Base-by-base conservation (phyloP, 1,140 invertebrate genomes). In the Prorops nasuta region DNA sequence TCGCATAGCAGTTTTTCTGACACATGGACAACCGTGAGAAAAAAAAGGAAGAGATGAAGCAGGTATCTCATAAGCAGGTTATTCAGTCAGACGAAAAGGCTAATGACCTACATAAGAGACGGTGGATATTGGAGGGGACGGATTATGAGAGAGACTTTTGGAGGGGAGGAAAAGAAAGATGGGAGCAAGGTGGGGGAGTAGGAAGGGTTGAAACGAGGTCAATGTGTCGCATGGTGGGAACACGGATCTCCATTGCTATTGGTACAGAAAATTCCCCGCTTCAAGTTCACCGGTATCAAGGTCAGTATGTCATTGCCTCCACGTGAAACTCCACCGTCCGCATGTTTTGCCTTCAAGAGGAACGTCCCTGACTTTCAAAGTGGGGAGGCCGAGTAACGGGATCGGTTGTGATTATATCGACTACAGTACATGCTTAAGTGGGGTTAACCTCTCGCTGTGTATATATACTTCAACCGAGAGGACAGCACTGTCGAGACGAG, bases 301-400 rank as follows among this genome's bases (percentile, higher is more conserved):
- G 69, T 66, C 44, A 73, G 58, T 72, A 49, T 56, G 69, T 64
- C 67, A 55, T 47, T 65, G 41, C 56, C 60, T 63, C 52, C 57
- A 50, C 55, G 54, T 59, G 58, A 51, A 35, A 18, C 20, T 36
- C 43, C 36, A 12, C 39, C 36, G 38, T 39, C 12, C n/a, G 16
- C 20, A n/a, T 24, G 19, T 35, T 49, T 45, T 49, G 40, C 50
- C 32, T 35, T 9, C 39, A 15, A 12, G 12, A 9, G 12, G 22
- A 3, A 16, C 36, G 28, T 49, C 14, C 15, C 41, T 14, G 9
- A 32, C 3, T 31, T 35, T 17, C 39, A 35, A 32, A 45, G 48
- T 39, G 49, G 56, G 48, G 51, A 39, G 34, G 22, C 16, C 38
- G 48, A n/a, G 17, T 65, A 71, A 69, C 68, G 69, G 68, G 17